Base-by-base conservation (phyloP, 2,797 vertebrate genomes). In the Cyclura pinguis region DNA sequence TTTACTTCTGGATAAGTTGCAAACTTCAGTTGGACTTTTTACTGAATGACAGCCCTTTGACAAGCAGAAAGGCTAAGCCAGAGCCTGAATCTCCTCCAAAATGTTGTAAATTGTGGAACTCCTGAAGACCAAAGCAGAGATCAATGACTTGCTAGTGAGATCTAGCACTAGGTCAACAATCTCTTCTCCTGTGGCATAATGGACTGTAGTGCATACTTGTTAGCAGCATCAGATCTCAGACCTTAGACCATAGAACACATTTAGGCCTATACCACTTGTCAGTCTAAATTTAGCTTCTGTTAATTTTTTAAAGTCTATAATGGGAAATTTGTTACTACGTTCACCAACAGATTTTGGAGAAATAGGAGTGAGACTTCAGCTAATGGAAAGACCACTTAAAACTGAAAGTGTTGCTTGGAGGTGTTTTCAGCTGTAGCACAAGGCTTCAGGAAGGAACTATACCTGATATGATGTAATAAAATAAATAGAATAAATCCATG, bases 391-490 rank as follows among this genome's bases (percentile, higher is more conserved):
- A 67, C 35, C 35, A 94, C 93, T 94, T 94, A 94, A 92, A 95
- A 89, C 59, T 35, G 92, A 92, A 88, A 82, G 87, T 86, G 92
- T 92, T 93, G 93, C 95, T 94, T 93, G 92, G 89, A 96, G 95
- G 92, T 91, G 92, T 95, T 96, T 96, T 94, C 93, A 91, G 82
- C 93, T 93, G 92, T 89, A 93, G 90, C 88, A 42, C 2, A 0
- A 91, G 91, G 80, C 92, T 96, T 94, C 2, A 62, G 95, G 95
- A 93, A 91, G 91, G 90, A 94, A 93, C 87, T 95, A 96, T 95
- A 95, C 95, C 95, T 96, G 96, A 96, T 77, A 88, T 94, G 95
- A 96, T 93, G 95, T 96, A 92, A 96, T 95, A 95, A 96, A 96
- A 96, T 95, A 96, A 96, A 96, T 96, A 96, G 92, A 96, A 95